These are phyloP conservation scores for Galerucella pusilla DNA, from an alignment of 2,888 invertebrate genomes.

Conservation along the genomic window DNA sequence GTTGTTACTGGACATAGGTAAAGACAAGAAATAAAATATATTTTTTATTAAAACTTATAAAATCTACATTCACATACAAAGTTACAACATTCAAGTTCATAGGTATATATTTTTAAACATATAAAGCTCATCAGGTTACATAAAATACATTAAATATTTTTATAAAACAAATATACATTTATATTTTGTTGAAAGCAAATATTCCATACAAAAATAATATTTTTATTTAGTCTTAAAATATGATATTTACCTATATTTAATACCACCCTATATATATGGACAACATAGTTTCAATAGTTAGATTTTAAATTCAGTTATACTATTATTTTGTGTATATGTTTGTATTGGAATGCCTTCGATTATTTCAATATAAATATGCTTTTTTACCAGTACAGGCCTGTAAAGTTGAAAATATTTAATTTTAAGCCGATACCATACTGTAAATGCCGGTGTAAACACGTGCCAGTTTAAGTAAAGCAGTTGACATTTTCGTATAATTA, in stretches of 20 bases:
- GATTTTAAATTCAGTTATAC: no score
- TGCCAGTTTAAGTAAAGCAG: no score
- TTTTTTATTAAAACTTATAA: constrained; percentile 58
- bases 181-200: constrained; percentile 23
- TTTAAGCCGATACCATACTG: no score
- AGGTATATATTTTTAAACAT: constrained; percentile 48
- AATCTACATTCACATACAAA: constrained; percentile 52
- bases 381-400: no score
- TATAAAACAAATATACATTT: constrained; percentile 23
- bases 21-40: neutral
- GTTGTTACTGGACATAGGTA: neutral
- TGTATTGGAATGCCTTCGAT: no score
- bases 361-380: no score
- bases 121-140: constrained; percentile 40
- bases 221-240: constrained; percentile 17
- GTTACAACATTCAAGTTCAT: constrained; percentile 40
- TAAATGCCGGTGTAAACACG: no score
- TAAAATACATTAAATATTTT: constrained; percentile 10
- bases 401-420: no score
- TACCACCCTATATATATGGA: neutral
- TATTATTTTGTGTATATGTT: no score
- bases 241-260: constrained; percentile 9
- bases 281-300: neutral
- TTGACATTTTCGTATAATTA: no score
- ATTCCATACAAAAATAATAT: constrained; percentile 30